Base-by-base conservation (phyloP, 2,888 invertebrate genomes). In the Anthrax anthrax region DNA sequence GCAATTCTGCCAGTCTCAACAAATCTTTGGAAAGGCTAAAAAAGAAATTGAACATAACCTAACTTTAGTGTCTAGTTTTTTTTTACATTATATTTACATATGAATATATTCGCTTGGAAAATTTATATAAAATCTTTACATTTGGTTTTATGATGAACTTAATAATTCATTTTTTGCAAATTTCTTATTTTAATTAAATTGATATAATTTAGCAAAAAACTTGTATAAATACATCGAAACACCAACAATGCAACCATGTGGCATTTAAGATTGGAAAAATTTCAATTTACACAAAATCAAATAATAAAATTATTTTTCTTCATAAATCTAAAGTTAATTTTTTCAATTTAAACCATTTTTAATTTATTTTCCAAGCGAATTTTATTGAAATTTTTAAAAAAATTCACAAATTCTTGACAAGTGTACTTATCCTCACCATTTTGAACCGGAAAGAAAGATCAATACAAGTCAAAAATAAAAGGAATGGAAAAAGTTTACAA, bases 1-100 rank as follows among this genome's bases (percentile, higher is more conserved):
- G 92, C 97, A 59, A 98, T 87, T 58, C 98, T 89, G 72, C 98
- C 98, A 55, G 95, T 84, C 72, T 98, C 89, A 55, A 98, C 97
- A 72, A 87, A 94, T 71, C 90, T 81, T 63, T 83, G 75, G 75
- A 90, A 91, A 64, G 88, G 84, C 91, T 84, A 61, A 29, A 58
- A 60, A n/a, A 32, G 49, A 43, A 46, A 16, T 23, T 23, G 23
- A 37, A 47, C 29, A 32, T 32, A 32, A 32, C 29, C 29, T 12
- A 9, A 32, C 2, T 32, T 32, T 32, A 12, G 12, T 32, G 9
- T 27, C 9, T 27, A 2, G 8, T 1, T 27, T 27, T 8, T 27
- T 27, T 27, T 9, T 5, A 27, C 5, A 27, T 12, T 12, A 32
- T 32, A 12, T 32, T 32, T 12, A 12, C 12, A 32, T 32, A 1